Evolutionary conservation across 2,113 vertebrate species (phyloP).

Genomic region (Cariama cristata): DNA sequence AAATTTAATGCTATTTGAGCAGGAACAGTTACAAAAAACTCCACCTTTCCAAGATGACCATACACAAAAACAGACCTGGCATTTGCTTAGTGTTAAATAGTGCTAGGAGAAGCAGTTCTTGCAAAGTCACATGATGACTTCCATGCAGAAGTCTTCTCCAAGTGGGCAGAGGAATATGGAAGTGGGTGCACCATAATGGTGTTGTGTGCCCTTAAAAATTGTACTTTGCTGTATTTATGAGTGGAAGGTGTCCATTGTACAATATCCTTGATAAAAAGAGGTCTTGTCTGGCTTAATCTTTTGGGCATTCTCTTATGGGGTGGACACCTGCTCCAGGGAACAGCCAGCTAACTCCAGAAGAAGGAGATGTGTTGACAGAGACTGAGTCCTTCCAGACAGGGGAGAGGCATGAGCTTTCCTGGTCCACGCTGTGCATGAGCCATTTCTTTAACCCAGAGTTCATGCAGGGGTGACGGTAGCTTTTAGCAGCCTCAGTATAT

Average conservation of each 20-base stretch:
- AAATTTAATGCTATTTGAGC: neutral
- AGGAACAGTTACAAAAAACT: neutral
- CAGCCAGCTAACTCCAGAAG: neutral
- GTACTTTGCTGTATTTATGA: neutral
- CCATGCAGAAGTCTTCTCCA: neutral
- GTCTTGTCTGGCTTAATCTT: neutral
- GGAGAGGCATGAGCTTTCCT: neutral
- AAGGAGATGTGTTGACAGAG: neutral
- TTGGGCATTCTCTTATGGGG: neutral
- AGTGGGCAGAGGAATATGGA: neutral
- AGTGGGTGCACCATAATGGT: neutral
- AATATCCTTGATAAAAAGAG: neutral
- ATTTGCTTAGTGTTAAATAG: neutral
- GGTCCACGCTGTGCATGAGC: neutral
- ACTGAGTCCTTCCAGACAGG: neutral
- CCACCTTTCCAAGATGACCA: neutral
- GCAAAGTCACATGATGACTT: neutral
- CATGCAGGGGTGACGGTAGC: neutral
- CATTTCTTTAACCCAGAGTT: neutral
- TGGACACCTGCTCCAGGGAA: neutral
- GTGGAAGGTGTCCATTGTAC: neutral
- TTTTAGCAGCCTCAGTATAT: neutral
- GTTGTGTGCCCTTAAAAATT: neutral
- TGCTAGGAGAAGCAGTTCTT: neutral
- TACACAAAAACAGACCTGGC: neutral